Base-by-base conservation (phyloP, 2,113 vertebrate species). In the Brachyhypopomus gauderio region DNA sequence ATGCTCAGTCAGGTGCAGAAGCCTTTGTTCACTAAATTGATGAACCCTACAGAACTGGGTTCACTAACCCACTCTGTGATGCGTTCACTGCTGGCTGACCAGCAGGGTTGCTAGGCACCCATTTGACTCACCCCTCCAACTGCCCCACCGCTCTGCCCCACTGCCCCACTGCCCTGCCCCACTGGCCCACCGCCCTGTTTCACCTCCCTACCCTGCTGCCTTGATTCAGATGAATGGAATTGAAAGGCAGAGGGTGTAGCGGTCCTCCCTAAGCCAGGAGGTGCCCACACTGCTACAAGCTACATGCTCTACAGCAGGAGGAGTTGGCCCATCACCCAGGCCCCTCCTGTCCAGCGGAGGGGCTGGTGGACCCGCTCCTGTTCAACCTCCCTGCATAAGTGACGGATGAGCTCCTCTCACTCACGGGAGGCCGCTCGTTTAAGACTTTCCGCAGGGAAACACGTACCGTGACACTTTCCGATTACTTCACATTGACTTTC, bases 401-500 rank as follows among this genome's bases (percentile, higher is more conserved):
- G 90, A 90, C 88, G 89, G 91, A 90, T 55, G 87, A 91, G 45
- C 64, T 69, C n/a, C 73, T 79, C 77, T 83, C 82, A 79, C 72
- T 78, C 84, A 66, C 76, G 45, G 60, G 82, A 77, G 86, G 84
- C 75, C 83, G 90, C 92, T 91, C 83, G 91, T 93, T 93, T 85
- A 66, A 87, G 88, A 84, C 66, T 89, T 82, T 90, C 90, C 86
- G 84, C 85, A 88, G 89, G 88, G 91, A 90, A 91, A 90, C 85
- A 62, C 85, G 87, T 83, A 86, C 86, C 79, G 86, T 90, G 90
- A 83, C 90, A 92, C 86, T 88, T 89, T 91, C 83, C 89, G 90
- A 93, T 92, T 90, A 87, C 88, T 91, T 90, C 85, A 85, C 91
- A 92, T 90, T 91, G 89, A 92, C 90, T 88, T 75, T 70, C 83